Percentiles rank a stretch among this genome's conserved stretches.
phyloP scores from a whole-genome alignment of 2,797 vertebrate species.

The Parauchenoglanis punctatus region DNA sequence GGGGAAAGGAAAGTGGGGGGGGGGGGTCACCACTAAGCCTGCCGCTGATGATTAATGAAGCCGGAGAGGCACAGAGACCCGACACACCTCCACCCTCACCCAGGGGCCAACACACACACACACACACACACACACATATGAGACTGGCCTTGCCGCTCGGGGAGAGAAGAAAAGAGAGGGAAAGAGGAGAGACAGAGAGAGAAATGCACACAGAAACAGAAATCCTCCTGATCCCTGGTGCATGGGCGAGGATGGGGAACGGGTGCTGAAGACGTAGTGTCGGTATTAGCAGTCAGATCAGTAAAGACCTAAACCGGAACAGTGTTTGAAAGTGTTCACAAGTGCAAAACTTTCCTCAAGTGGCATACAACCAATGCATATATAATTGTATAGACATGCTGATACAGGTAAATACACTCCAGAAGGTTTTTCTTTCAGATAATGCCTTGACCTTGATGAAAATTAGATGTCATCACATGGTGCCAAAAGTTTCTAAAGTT shows the following conservation, averaged over 20 bases:
- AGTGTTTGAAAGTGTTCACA: constrained; percentile 10
- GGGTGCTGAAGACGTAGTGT: neutral
- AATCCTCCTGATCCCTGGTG: constrained; percentile 46
- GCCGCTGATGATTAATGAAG: constrained; percentile 99
- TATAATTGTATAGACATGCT: neutral
- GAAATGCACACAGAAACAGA: constrained; percentile 13
- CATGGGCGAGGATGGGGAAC: constrained; percentile 18
- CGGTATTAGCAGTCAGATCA: constrained; percentile 33
- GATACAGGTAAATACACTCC: neutral
- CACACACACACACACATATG: constrained; percentile 79
- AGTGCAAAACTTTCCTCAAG: constrained; percentile 9
- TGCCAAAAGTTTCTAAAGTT: neutral
- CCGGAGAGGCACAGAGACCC: constrained; percentile 92
- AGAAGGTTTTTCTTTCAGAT: neutral
- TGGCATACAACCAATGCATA: neutral
- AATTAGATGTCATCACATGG: too few species aligned
- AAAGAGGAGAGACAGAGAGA: constrained; percentile 22
- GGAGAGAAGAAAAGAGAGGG: constrained; percentile 26
- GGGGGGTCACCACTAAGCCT: constrained; percentile 93
- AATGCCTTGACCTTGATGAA: neutral
- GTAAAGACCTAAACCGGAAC: constrained; percentile 14
- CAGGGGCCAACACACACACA: constrained; percentile 86
- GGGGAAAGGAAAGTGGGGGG: constrained; percentile 88
- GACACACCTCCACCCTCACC: constrained; percentile 97
- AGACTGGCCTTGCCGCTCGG: constrained; percentile 79